Evolutionary conservation across 2,888 invertebrate species (phyloP).

Genomic region (Phaedon cochleariae): DNA sequence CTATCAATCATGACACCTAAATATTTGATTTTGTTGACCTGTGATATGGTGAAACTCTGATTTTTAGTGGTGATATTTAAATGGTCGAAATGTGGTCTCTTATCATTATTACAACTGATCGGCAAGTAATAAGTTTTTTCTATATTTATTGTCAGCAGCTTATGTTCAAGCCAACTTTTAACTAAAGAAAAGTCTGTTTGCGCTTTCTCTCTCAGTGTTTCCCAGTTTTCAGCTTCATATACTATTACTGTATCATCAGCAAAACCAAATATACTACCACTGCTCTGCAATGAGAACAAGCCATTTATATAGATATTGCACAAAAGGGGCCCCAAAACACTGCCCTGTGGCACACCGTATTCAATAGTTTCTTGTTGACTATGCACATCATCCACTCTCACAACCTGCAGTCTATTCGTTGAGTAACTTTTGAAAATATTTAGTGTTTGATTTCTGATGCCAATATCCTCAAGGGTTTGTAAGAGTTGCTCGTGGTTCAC

Average conservation of each 20-base stretch:
- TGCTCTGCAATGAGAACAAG: background rate
- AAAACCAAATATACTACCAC: slow-evolving; percentile 4
- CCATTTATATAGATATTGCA: background rate
- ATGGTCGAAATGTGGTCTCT: background rate
- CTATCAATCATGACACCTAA: background rate
- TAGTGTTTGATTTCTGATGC: background rate
- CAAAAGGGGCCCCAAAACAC: background rate
- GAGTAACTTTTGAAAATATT: background rate
- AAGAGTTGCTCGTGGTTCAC: background rate
- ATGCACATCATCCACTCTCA: background rate
- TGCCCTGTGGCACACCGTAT: background rate
- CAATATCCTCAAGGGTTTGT: background rate
- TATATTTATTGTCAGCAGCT: background rate
- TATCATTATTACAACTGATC: slow-evolving; percentile 9
- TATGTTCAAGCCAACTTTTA: slow-evolving; percentile 1
- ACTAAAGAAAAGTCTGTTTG: slow-evolving; percentile 2
- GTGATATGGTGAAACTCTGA: slow-evolving; percentile 6
- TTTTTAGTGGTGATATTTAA: background rate
- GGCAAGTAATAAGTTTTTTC: slow-evolving; percentile 6
- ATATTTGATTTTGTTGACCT: background rate
- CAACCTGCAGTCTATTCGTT: slow-evolving; percentile 1
- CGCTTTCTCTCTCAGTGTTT: slow-evolving; percentile 2
- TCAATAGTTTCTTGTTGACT: slow-evolving; percentile 1
- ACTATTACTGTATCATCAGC: slow-evolving; percentile 11
- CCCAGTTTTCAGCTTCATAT: slow-evolving; percentile 8